These are phyloP conservation scores for Umimayanthus kanabou DNA, from an alignment of 92 coral and sea anemone genomes.

Conservation along the genomic window DNA sequence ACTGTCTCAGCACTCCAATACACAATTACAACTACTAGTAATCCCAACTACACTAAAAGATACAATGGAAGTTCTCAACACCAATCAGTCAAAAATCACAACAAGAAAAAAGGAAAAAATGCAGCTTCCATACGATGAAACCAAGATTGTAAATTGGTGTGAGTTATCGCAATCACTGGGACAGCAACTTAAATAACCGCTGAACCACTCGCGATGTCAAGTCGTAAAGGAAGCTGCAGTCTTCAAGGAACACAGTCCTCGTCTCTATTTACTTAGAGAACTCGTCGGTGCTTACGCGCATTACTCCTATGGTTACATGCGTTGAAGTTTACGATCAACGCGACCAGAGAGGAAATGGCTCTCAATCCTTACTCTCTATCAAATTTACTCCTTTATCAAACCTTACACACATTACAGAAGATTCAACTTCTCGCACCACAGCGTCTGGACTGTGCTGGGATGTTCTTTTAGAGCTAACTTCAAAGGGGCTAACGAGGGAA, in stretches of 20 bases:
- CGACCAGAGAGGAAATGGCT: background rate
- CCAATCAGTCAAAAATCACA: background rate
- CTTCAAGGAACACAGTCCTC: background rate
- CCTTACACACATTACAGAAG: background rate
- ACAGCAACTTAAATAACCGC: background rate
- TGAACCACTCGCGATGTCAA: background rate
- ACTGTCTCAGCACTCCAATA: background rate
- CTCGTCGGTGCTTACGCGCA: background rate
- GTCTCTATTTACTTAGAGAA: background rate
- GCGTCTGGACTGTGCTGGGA: background rate
- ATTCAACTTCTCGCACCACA: background rate
- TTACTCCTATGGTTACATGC: background rate
- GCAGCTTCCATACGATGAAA: background rate
- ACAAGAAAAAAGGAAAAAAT: background rate
- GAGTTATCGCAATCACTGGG: background rate
- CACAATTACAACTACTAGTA: background rate
- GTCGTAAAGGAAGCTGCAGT: background rate
- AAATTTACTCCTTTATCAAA: background rate
- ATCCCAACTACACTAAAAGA: background rate
- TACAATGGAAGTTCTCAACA: background rate
- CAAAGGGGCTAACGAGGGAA: background rate
- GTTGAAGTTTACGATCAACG: background rate
- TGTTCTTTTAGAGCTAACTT: constrained; percentile 5
- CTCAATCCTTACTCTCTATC: background rate
- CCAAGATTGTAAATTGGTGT: background rate